Evolutionary conservation across 1,140 invertebrate species (phyloP).

Genomic region (Ectropis grisescens): DNA sequence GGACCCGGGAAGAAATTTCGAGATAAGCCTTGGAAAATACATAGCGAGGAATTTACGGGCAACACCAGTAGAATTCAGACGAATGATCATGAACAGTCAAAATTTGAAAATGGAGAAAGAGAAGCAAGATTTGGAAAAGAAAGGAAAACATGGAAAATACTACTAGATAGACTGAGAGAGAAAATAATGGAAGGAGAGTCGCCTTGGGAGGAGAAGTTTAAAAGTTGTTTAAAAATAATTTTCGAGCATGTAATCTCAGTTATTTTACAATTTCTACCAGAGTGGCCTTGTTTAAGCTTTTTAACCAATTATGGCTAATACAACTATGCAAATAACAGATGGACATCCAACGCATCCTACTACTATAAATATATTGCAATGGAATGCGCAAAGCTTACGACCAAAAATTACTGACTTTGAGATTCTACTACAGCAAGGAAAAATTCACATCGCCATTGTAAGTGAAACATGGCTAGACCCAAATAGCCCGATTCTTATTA

Average conservation of each 20-base stretch:
- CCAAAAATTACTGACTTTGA: constrained; percentile 4
- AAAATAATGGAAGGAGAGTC: background rate
- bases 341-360: too few species aligned
- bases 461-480: constrained; percentile 12
- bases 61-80: too few species aligned
- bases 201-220: background rate
- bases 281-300: background rate
- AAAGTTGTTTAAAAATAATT: background rate
- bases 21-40: too few species aligned
- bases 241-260: background rate
- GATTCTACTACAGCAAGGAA: constrained; percentile 5
- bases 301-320: background rate
- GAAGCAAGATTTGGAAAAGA: too few species aligned
- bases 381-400: constrained; percentile 13
- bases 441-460: constrained; percentile 7
- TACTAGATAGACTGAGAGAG: background rate
- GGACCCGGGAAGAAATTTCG: too few species aligned
- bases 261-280: background rate
- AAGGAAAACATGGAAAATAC: too few species aligned
- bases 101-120: too few species aligned
- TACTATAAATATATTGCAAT: constrained; percentile 11
- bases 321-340: too few species aligned
- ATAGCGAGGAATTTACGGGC: too few species aligned
- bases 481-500: constrained; percentile 4
- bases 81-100: too few species aligned